Evolutionary conservation across 1,140 invertebrate genomes (phyloP).

Genomic region (Babylonia areolata): DNA sequence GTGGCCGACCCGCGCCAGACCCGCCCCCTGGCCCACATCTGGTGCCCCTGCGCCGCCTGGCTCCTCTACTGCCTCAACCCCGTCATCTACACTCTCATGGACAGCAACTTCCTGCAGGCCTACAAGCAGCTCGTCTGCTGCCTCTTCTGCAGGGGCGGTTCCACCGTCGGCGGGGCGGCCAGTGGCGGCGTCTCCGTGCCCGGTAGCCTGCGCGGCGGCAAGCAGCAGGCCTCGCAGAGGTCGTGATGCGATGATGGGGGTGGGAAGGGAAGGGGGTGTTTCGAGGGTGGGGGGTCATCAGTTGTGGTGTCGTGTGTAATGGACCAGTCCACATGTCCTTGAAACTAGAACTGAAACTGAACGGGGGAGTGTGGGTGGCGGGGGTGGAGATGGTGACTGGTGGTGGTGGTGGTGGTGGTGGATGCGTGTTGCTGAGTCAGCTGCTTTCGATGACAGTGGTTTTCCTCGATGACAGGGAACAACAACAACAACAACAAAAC

Average conservation of each 20-base stretch:
- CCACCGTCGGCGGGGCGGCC: neutral
- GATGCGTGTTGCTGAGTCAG: too few relatives aligned
- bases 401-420: neutral
- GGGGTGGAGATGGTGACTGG: too few relatives aligned
- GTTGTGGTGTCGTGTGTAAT: too few relatives aligned
- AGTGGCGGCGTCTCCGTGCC: neutral
- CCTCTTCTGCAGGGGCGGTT: conserved; percentile 31
- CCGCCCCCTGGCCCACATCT: conserved; percentile 58
- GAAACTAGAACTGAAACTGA: too few relatives aligned
- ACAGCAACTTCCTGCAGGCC: conserved; percentile 57
- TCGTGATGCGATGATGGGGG: neutral
- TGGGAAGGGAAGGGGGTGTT: too few relatives aligned
- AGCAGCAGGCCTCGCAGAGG: conserved; percentile 10
- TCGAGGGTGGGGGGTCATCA: too few relatives aligned
- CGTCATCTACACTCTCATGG: conserved; percentile 64
- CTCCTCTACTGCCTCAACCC: conserved; percentile 61
- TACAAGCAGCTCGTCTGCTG: conserved; percentile 54
- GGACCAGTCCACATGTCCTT: too few relatives aligned
- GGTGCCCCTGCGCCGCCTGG: conserved; percentile 60
- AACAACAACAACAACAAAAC: too few relatives aligned
- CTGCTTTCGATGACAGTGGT: too few relatives aligned
- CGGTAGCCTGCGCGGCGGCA: neutral
- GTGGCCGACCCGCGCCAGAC: conserved; percentile 52
- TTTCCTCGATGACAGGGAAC: too few relatives aligned
- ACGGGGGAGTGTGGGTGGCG: too few relatives aligned